phyloP scores from a whole-genome alignment of 2,888 invertebrate species.

The Meta bourneti region DNA sequence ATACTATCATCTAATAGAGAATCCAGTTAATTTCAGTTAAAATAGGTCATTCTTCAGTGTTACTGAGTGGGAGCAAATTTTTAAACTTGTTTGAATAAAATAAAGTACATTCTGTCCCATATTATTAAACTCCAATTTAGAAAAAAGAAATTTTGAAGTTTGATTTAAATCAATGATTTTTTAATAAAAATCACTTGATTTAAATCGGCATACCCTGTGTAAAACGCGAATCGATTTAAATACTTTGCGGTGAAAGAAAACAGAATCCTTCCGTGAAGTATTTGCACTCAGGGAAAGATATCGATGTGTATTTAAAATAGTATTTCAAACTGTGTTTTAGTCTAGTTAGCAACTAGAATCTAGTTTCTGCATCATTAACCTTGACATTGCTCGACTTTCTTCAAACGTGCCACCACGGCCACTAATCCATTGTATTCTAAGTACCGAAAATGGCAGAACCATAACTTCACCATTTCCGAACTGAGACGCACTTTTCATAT shows the following conservation, averaged over 20 bases:
- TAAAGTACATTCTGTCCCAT: too few relatives aligned
- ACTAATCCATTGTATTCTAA: constrained; percentile 24
- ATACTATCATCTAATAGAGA: too few relatives aligned
- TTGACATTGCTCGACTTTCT: constrained; percentile 23
- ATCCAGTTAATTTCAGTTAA: too few relatives aligned
- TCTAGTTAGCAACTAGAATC: not conserved
- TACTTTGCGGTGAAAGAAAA: not conserved
- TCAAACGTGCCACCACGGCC: not conserved
- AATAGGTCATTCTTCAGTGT: too few relatives aligned
- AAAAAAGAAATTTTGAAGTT: too few relatives aligned
- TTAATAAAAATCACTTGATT: too few relatives aligned
- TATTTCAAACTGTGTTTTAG: not conserved
- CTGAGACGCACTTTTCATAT: constrained; percentile 22
- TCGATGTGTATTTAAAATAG: not conserved
- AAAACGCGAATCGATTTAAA: too few relatives aligned
- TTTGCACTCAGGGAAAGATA: not conserved
- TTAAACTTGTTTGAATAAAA: too few relatives aligned
- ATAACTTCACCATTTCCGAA: constrained; percentile 42
- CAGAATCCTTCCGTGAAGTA: not conserved
- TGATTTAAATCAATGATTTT: too few relatives aligned
- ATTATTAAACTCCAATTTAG: too few relatives aligned
- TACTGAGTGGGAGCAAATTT: too few relatives aligned
- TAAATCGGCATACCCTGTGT: too few relatives aligned
- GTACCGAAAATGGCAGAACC: constrained; percentile 24
- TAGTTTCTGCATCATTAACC: constrained; percentile 15